Percentiles rank a stretch among this genome's conserved stretches.
Evolutionary conservation across 92 coral and sea anemone genomes (phyloP).

Genomic region (Porites evermanni): DNA sequence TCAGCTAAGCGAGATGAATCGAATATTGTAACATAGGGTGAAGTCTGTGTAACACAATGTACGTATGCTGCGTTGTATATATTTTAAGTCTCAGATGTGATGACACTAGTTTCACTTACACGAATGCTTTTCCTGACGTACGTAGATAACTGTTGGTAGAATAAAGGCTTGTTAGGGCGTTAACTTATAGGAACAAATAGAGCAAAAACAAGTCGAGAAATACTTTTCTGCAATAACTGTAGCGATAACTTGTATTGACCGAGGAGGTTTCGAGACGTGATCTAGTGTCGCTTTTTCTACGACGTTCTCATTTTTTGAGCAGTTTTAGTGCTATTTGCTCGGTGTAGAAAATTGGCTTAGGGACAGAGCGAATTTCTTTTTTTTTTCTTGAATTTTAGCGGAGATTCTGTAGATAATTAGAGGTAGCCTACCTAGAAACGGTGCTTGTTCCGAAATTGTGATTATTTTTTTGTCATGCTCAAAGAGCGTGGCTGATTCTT

Average conservation of each 20-base stretch:
- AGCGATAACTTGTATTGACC: neutral
- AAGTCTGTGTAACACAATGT: too few species aligned
- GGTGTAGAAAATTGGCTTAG: too few species aligned
- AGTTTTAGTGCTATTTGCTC: too few species aligned
- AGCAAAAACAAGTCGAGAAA: neutral
- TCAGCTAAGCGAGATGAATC: neutral
- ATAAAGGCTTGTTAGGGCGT: too few species aligned
- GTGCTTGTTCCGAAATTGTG: neutral
- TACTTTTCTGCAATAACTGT: neutral
- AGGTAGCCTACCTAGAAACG: neutral
- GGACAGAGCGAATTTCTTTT: too few species aligned
- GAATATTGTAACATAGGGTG: too few species aligned
- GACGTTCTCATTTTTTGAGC: too few species aligned
- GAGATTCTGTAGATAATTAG: neutral
- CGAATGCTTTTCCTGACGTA: neutral
- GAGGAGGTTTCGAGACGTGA: too few species aligned
- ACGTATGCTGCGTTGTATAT: neutral
- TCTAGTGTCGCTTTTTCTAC: neutral
- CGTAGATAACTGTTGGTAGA: neutral
- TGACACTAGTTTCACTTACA: too few species aligned
- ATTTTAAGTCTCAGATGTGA: neutral
- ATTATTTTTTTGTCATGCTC: neutral
- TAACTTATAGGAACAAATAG: too few species aligned
- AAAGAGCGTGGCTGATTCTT: neutral
- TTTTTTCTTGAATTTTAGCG: too few species aligned